Conservation (phyloP, 1,140 invertebrate genomes). For the Streblospio benedicti region DNA sequence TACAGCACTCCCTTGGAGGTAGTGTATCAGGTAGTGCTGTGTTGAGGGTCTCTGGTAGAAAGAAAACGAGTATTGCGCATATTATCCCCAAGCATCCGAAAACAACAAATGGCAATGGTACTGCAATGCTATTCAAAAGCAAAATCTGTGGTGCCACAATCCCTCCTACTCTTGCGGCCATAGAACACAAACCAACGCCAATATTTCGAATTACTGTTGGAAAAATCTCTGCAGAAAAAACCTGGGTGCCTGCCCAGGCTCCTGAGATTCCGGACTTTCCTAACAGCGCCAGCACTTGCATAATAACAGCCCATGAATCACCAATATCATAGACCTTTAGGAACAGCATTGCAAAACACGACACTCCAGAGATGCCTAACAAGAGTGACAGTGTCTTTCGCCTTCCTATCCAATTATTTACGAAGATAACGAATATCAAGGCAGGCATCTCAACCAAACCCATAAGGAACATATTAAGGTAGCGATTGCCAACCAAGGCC, state of each 20-base stretch:
- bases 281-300: slow-evolving; percentile 26
- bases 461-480: slow-evolving; percentile 41
- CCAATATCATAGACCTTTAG: slow-evolving; percentile 8
- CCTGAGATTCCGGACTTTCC: slow-evolving; percentile 36
- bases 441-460: slow-evolving; percentile 42
- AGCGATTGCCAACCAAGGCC: slow-evolving; percentile 37
- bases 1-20: not conserved
- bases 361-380: slow-evolving; percentile 32
- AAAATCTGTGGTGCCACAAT: slow-evolving; percentile 46
- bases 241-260: slow-evolving; percentile 35
- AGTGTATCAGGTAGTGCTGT: slow-evolving; percentile 2
- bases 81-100: slow-evolving; percentile 10
- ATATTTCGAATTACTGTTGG: slow-evolving; percentile 45
- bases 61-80: not conserved
- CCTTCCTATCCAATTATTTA: slow-evolving; percentile 39
- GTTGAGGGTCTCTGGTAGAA: slow-evolving; percentile 13
- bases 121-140: slow-evolving; percentile 25
- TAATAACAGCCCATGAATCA: not conserved
- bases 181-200: slow-evolving; percentile 49
- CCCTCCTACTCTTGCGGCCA: slow-evolving; percentile 50
- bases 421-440: slow-evolving; percentile 32
- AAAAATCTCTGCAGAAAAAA: slow-evolving; percentile 36
- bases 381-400: slow-evolving; percentile 28
- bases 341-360: slow-evolving; percentile 28
- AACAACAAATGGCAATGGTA: slow-evolving; percentile 10